Base-by-base conservation (phyloP, 2,113 vertebrate species). In the Cephalophus harveyi region DNA sequence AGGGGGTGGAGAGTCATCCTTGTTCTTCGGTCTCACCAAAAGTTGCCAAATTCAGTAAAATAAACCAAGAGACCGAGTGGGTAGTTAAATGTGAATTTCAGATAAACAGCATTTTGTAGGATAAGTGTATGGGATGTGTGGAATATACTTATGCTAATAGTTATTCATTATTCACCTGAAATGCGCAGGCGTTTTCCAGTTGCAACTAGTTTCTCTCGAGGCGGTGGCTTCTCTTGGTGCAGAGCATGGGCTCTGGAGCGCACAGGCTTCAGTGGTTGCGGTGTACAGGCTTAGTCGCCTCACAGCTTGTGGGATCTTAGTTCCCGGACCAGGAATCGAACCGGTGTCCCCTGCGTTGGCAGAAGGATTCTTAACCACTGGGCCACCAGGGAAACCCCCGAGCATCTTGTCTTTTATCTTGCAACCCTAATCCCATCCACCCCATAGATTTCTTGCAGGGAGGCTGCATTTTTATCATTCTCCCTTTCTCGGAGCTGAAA, bases 21-120 rank as follows among this genome's bases (percentile, higher is more conserved):
- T 16, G 33, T 7, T 27, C 59, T 67, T 64, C 1, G 4, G 59
- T 5, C 36, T 15, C 36, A 33, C 76, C 46, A 5, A 10, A 48
- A 12, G 50, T 50, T 7, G 12, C 52, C 57, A 57, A 25, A 23
- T 30, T 59, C 13, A 81, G 10, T 28, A 57, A 78, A 40, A 71
- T 4, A 57, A 84, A 40, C 54, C 28, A 33, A 28, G 48, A 82
- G 33, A 0, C 10, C 60, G 27, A 84, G 46, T 7, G 50, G 28
- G 25, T 57, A 94, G 57, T 84, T 96, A 95, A 76, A 87, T 87
- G 43, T 81, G 55, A 93, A 87, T 92, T 96, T 92, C 50, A 85
- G n/a, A 23, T 59, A 85, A 82, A 36, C 27, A 87, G 54, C 81
- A 28, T 28, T 92, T 87, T 86, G 96, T 36, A 87, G 36, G 59